Evolutionary conservation across 2,797 vertebrate genomes (phyloP).

Genomic region (Centroberyx gerrardi): DNA sequence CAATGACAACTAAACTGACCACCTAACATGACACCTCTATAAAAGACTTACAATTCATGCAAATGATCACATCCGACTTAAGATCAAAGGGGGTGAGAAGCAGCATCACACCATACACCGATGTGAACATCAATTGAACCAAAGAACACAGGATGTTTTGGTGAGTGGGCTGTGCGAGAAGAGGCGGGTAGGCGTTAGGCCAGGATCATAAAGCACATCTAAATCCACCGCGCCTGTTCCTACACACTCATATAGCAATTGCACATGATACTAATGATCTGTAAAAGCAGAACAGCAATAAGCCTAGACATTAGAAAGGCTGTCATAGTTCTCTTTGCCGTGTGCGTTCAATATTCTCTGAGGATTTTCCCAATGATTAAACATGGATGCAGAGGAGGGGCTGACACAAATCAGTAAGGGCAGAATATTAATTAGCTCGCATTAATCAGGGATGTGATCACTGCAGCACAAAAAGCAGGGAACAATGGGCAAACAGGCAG

Average conservation of each 20-base stretch:
- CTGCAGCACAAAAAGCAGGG: not conserved
- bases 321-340: not conserved
- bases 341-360: not conserved
- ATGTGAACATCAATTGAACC: constrained; percentile 51
- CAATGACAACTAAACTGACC: constrained; percentile 56
- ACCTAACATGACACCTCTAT: not conserved
- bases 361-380: constrained; percentile 25
- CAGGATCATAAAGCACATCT: constrained; percentile 46
- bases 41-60: constrained; percentile 33
- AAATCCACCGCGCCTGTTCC: constrained; percentile 46
- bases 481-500: not conserved
- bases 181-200: constrained; percentile 68
- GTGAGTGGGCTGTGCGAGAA: constrained; percentile 71
- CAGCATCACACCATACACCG: constrained; percentile 24
- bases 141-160: constrained; percentile 63
- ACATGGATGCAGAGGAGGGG: not conserved
- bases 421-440: not conserved
- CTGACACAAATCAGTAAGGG: not conserved
- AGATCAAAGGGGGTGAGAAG: constrained; percentile 33
- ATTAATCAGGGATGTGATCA: not conserved
- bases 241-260: constrained; percentile 43
- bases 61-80: constrained; percentile 13
- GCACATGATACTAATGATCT: constrained; percentile 58
- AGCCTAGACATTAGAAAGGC: constrained; percentile 11
- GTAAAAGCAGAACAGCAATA: constrained; percentile 22